Conservation (phyloP, 2,797 vertebrate species). For the Eidolon dupreanum region DNA sequence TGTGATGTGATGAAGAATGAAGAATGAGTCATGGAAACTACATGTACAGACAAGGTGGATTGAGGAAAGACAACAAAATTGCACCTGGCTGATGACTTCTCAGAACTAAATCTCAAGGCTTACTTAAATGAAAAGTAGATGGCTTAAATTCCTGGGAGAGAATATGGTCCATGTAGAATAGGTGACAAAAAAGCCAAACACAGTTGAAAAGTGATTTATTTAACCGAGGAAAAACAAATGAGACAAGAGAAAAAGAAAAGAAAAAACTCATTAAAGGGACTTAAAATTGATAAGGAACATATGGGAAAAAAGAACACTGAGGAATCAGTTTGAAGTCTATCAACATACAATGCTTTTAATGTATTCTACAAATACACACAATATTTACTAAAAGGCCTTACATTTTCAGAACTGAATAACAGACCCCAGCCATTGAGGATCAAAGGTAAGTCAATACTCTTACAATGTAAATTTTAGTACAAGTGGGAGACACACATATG, state of each 20-base stretch:
- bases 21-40: not conserved
- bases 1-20: not conserved
- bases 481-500: not conserved
- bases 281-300: not conserved
- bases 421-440: not conserved
- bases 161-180: not conserved
- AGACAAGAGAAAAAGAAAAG: not conserved
- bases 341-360: not conserved
- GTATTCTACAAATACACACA: not conserved
- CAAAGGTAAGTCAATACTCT: not conserved
- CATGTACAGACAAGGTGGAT: not conserved
- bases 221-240: not conserved
- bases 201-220: not conserved
- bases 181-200: not conserved
- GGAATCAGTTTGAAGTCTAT: not conserved
- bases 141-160: not conserved
- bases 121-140: not conserved
- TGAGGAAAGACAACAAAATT: not conserved
- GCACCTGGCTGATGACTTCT: not conserved
- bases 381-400: not conserved
- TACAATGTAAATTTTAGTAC: not conserved
- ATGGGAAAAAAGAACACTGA: not conserved
- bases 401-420: not conserved
- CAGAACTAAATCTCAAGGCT: not conserved
- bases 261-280: not conserved